phyloP scores from a whole-genome alignment of 1,140 invertebrate species.

The Drosophila pruinosa region DNA sequence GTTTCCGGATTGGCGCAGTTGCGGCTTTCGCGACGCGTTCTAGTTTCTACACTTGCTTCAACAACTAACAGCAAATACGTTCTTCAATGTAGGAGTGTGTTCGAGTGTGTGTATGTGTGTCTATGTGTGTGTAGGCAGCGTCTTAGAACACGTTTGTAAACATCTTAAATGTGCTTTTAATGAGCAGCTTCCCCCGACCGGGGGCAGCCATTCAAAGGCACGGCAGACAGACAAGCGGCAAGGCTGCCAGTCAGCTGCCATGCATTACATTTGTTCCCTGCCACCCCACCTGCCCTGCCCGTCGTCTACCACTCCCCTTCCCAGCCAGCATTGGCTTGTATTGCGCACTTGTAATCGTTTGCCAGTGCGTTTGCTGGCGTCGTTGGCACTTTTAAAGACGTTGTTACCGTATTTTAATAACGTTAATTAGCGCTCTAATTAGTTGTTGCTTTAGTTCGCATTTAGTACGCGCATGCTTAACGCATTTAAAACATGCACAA shows the following conservation, averaged over 20 bases:
- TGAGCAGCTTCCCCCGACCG: constrained; percentile 59
- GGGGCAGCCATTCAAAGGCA: constrained; percentile 7
- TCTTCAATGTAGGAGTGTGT: constrained; percentile 1
- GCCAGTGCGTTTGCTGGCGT: constrained; percentile 16
- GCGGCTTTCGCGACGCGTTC: constrained; percentile 42
- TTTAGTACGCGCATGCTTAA: constrained; percentile 51
- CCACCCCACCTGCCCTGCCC: neutral
- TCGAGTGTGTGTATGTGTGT: constrained; percentile 21
- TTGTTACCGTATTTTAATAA: constrained; percentile 73
- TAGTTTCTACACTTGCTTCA: constrained; percentile 57
- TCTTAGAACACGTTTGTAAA: constrained; percentile 78
- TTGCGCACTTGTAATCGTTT: constrained; percentile 30
- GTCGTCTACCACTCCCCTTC: neutral
- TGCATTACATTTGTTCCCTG: constrained; percentile 15
- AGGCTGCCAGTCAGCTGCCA: constrained; percentile 36
- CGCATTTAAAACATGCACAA: constrained; percentile 63
- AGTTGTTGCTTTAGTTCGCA: constrained; percentile 66
- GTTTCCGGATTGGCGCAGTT: constrained; percentile 60
- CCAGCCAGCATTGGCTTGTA: neutral
- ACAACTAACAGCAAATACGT: constrained; percentile 42
- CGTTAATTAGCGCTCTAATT: constrained; percentile 78
- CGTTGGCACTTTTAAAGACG: constrained; percentile 26
- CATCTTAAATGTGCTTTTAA: constrained; percentile 81
- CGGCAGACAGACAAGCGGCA: constrained; percentile 24
- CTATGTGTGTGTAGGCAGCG: constrained; percentile 41